Evolutionary conservation across 2,888 invertebrate genomes (phyloP).

Genomic region (Mimumesa dahlbomi): DNA sequence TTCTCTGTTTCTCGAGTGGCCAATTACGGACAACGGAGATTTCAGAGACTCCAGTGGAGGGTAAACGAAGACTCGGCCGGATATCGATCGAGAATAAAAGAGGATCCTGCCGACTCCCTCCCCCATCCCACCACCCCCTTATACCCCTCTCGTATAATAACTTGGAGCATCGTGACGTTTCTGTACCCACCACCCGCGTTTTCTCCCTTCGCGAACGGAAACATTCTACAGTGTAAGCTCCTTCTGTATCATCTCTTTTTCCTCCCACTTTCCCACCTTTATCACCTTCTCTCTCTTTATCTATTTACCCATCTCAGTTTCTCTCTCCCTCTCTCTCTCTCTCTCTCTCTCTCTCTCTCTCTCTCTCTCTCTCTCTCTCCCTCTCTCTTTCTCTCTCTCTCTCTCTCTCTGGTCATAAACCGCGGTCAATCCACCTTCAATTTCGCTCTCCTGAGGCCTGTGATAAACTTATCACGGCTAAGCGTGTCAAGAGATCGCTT

Average conservation of each 20-base stretch:
- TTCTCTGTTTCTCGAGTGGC: slow-evolving; percentile 51
- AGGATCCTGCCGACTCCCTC: neutral
- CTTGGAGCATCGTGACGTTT: neutral
- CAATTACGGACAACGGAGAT: slow-evolving; percentile 57
- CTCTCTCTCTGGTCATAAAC: neutral
- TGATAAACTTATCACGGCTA: too few species aligned
- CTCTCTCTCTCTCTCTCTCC: neutral
- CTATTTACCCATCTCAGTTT: slow-evolving; percentile 1
- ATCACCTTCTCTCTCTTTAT: neutral
- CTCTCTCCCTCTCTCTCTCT: slow-evolving; percentile 13
- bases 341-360: neutral
- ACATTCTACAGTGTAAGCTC: neutral
- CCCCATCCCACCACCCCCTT: neutral
- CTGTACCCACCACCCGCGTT: slow-evolving; percentile 1
- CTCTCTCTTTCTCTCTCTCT: neutral
- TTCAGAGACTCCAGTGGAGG: slow-evolving; percentile 21
- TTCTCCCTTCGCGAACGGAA: slow-evolving; percentile 9
- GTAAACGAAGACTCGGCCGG: slow-evolving; percentile 21
- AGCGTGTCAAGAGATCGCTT: too few species aligned
- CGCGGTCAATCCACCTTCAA: too few species aligned
- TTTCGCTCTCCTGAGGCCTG: too few species aligned
- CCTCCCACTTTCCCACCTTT: neutral
- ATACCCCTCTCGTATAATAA: neutral
- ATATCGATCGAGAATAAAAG: slow-evolving; percentile 33
- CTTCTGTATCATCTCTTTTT: slow-evolving; percentile 5